Conservation (phyloP, 2,797 vertebrate genomes). For the Linurgus olivaceus region DNA sequence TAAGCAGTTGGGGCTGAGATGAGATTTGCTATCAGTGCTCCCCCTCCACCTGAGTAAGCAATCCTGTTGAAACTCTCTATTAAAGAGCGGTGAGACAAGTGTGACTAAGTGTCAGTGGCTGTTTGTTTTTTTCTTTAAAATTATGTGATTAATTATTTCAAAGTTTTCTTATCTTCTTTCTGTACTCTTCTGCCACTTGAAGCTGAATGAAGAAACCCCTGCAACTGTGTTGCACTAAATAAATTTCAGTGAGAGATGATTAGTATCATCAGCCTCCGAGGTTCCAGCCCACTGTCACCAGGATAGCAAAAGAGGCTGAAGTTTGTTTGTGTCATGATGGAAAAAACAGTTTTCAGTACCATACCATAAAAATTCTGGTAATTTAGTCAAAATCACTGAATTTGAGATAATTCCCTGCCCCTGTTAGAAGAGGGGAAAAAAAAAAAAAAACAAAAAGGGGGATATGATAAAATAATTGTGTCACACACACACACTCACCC, state of each 20-base stretch:
- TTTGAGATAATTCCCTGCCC: not conserved
- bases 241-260: not conserved
- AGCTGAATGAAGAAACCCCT: not conserved
- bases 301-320: not conserved
- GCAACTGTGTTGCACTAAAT: not conserved
- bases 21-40: not conserved
- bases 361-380: not conserved
- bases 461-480: not conserved
- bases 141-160: not conserved
- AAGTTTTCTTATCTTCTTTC: not conserved
- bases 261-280: not conserved
- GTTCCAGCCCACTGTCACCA: fast-evolving
- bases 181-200: not conserved
- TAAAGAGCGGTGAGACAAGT: not conserved
- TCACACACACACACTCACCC: fast-evolving
- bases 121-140: not conserved
- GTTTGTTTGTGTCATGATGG: not conserved
- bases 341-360: not conserved
- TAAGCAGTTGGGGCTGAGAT: not conserved
- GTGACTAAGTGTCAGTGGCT: not conserved
- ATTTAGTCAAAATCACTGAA: not conserved
- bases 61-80: not conserved
- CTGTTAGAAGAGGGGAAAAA: not conserved
- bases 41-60: fast-evolving
- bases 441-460: not conserved